phyloP scores from a whole-genome alignment of 2,113 vertebrate genomes.

The Sinocyclocheilus maitianheensis region DNA sequence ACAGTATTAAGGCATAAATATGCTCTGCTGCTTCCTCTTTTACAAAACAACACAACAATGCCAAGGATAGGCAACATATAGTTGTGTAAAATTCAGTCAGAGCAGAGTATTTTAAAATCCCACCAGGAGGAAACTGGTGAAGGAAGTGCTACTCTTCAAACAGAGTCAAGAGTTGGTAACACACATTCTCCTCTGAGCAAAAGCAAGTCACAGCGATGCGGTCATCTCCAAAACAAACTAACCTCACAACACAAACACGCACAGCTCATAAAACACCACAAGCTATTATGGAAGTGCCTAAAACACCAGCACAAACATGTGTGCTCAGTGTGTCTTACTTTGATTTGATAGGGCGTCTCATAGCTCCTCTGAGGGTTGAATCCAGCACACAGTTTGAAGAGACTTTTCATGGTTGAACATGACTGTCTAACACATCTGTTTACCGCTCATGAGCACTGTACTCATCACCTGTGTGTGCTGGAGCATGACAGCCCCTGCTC shows the following conservation, averaged over 20 bases:
- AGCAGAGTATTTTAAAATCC: neutral
- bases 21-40: neutral
- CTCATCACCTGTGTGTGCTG: constrained; percentile 7
- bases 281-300: neutral
- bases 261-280: neutral
- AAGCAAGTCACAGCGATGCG: constrained; percentile 20
- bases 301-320: constrained; percentile 20
- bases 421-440: neutral
- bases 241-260: neutral
- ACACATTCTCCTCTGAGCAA: neutral
- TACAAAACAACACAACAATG: neutral
- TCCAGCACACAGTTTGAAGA: constrained; percentile 67
- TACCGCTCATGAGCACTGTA: neutral
- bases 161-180: neutral
- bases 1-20: neutral
- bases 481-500: constrained; percentile 64
- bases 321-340: constrained; percentile 63
- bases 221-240: constrained; percentile 16
- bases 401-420: constrained; percentile 63
- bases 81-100: constrained; percentile 1
- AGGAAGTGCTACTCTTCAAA: neutral
- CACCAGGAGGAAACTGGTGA: neutral
- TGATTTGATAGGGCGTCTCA: constrained; percentile 56
- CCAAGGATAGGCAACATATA: neutral
- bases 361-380: constrained; percentile 56